Conservation (phyloP, 2,113 vertebrate species). For the Numida meleagris region DNA sequence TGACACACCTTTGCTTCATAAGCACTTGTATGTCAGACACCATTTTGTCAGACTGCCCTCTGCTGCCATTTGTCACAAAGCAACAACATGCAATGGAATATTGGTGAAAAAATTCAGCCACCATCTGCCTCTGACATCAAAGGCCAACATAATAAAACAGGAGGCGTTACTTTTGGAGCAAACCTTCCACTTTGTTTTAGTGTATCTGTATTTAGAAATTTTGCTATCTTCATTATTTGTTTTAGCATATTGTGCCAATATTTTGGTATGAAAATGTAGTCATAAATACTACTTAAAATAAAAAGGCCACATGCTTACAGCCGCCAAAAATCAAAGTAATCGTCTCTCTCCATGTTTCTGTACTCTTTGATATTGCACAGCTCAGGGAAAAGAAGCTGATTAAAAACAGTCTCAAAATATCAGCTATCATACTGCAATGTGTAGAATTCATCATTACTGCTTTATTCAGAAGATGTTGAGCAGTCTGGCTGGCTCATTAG, state of each 20-base stretch:
- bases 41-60: neutral
- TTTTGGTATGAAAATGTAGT: neutral
- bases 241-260: constrained; percentile 35
- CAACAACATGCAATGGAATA: neutral
- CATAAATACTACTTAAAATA: neutral
- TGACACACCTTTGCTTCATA: neutral
- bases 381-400: neutral
- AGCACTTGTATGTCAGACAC: too few species aligned
- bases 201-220: neutral
- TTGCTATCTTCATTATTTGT: neutral
- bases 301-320: neutral
- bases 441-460: neutral
- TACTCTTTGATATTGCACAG: neutral
- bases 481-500: constrained; percentile 5
- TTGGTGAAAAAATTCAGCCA: neutral
- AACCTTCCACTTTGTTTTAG: neutral
- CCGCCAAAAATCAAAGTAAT: neutral
- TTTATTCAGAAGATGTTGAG: constrained; percentile 6
- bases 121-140: neutral
- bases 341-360: neutral
- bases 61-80: neutral
- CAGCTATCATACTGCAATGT: neutral
- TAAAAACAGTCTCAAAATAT: neutral
- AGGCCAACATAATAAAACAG: neutral
- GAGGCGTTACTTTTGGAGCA: neutral